Conservation (phyloP, 2,113 vertebrate species). For the Bujurquina vittata region DNA sequence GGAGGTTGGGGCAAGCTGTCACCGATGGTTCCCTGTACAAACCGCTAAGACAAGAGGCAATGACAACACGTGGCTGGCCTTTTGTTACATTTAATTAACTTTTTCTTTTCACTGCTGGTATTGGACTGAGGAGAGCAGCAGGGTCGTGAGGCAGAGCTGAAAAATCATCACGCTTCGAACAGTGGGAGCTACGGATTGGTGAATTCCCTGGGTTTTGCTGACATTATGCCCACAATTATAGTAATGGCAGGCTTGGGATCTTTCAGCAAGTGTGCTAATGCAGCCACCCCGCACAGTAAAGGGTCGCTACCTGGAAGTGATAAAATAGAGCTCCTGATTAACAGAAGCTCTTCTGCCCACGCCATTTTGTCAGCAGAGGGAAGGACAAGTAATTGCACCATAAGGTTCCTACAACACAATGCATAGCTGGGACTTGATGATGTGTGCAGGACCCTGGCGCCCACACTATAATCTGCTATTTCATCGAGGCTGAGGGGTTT, state of each 20-base stretch:
- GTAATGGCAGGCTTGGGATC: constrained; percentile 57
- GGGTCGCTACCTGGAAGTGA: constrained; percentile 73
- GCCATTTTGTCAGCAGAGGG: constrained; percentile 66
- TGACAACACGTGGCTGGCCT: constrained; percentile 32
- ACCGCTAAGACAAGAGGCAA: constrained; percentile 39
- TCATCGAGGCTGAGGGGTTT: not conserved
- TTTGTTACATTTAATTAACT: constrained; percentile 71
- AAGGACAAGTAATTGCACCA: constrained; percentile 74
- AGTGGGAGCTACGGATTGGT: constrained; percentile 38
- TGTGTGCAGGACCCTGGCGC: constrained; percentile 69
- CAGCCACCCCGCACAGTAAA: constrained; percentile 46
- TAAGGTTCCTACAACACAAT: constrained; percentile 72
- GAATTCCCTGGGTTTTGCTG: constrained; percentile 52
- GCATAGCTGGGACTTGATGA: constrained; percentile 73
- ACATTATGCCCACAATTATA: constrained; percentile 72
- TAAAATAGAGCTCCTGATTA: constrained; percentile 78
- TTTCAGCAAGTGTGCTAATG: constrained; percentile 67
- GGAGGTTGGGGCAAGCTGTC: constrained; percentile 31
- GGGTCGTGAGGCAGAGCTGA: constrained; percentile 34
- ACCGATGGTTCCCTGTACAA: constrained; percentile 35
- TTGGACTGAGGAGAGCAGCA: constrained; percentile 29
- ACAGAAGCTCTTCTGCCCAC: constrained; percentile 76
- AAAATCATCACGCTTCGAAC: constrained; percentile 44
- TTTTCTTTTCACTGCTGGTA: constrained; percentile 25
- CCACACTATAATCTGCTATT: constrained; percentile 70